Evolutionary conservation across 2,113 vertebrate species (phyloP), one percentile per base, ranked within the genome.

Genomic region (Cyprinodon variegatus): DNA sequence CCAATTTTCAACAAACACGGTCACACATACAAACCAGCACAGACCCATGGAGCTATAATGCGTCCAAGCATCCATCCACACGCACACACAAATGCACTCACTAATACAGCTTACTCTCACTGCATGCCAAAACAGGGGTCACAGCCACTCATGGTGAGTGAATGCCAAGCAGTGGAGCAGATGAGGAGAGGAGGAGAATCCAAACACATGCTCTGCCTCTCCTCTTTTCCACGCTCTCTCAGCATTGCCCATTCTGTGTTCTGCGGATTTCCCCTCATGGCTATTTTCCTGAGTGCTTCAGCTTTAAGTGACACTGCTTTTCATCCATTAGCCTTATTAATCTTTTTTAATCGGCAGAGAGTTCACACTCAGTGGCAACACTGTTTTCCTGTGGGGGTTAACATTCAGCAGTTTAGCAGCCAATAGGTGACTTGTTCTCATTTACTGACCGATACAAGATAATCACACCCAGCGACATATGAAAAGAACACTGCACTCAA

Each of bases 291-390:
- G 72, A 20, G 69, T 29, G 74, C 70, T 72, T 81, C 67, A 66
- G 73, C 77, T 69, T 70, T 76, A 90, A 88, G 75, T 68, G 79
- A 87, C 41, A 50, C 70, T 60, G 82, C 72, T 83, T 87, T 76
- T 72, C 77, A 80, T 73, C 90, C 88, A 91, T 91, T 92, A 91
- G 84, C 84, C 86, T 90, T 88, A 90, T 93, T 91, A 88, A 90
- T 92, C 79, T 86, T 83, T 57, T 89, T 85, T 86, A 92, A 90
- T 90, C 87, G 88, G 79, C 63, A 2, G 78, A 86, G 83, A 86
- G 85, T 78, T 90, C 80, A 80, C 57, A 74, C 79, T 89, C 78
- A 63, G 89, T 89, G 89, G 71, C 72, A 57, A 79, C 59, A 79
- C 75, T 77, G 85, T 83, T 86, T 78, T 84, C 83, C 73, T 29